Evolutionary conservation across 1,140 invertebrate species (phyloP), one percentile per base, ranked within the genome.

Genomic region (Harpegnathos saltator): DNA sequence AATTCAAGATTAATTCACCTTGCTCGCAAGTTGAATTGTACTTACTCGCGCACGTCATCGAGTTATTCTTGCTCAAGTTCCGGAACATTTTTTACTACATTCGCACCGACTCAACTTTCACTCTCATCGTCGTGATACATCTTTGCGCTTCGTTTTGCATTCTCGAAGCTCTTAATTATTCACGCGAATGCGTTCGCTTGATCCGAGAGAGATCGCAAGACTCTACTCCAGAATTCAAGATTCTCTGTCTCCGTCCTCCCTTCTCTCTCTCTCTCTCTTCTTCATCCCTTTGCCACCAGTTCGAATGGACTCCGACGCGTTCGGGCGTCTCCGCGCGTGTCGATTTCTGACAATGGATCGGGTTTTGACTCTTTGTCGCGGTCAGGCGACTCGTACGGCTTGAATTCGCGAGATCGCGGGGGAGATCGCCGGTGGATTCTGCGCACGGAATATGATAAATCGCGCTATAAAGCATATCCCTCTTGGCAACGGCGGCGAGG

Each of bases 401-500:
- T 80, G 65, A 80, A 71, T 80, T 69, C 62, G 33, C 50, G 63
- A 66, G 69, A 78, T 78, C 75, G 52, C 63, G 24, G 52, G 54
- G 33, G 54, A 54, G n/a, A n/a, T n/a, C n/a, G n/a, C n/a, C 29
- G 62, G 75, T 29, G 75, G 33, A 69, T 71, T 71, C 66, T 80
- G 75, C 68, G 52, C 24, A 33, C 24, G 22, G 65, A 69, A 80
- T 80, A 80, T 80, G 75, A 80, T 80, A 80, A 80, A 80, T 80
- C 75, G 75, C 75, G 65, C 75, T 80, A 80, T 80, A 80, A 80
- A 80, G 38, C 66, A 80, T 80, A 71, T 71, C 75, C 24, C 75
- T 44, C 38, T 44, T 44, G 38, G 38, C 38, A 9, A 3, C 0
- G 38, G 52, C 11, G 63, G 65, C 44, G 33, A 19, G 33, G 5